Conservation (phyloP, 2,113 vertebrate genomes). For the Sisor rabdophorus region DNA sequence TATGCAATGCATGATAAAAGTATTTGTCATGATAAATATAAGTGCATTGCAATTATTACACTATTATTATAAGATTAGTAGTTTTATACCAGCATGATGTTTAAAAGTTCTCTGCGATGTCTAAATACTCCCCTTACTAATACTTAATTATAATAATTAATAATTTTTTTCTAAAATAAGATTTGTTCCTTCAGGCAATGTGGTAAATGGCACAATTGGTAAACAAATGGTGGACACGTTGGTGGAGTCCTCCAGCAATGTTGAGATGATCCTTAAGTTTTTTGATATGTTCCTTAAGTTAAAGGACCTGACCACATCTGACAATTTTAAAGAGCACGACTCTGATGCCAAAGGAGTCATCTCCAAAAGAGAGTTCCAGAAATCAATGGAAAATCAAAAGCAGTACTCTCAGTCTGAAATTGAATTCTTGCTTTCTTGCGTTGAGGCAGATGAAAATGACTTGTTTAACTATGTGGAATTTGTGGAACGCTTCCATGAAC, state of each 20-base stretch:
- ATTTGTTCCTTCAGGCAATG: conserved; percentile 76
- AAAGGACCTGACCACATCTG: conserved; percentile 93
- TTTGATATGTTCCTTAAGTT: conserved; percentile 99
- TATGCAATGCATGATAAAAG: background rate
- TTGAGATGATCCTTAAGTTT: conserved; percentile 99
- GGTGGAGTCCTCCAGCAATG: conserved; percentile 94
- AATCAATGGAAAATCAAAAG: conserved; percentile 98
- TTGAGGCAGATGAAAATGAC: conserved; percentile 93
- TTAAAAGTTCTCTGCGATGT: too few species aligned
- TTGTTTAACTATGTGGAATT: conserved; percentile 96
- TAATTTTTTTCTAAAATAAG: conserved; percentile 6
- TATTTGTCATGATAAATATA: background rate
- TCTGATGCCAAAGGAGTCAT: conserved; percentile 90
- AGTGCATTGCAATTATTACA: background rate
- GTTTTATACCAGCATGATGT: background rate
- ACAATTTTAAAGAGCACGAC: conserved; percentile 91
- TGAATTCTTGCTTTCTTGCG: conserved; percentile 91
- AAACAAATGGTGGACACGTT: conserved; percentile 99
- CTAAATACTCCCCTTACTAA: too few species aligned
- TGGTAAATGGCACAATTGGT: conserved; percentile 96
- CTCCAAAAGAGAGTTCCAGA: conserved; percentile 97
- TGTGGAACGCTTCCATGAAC: conserved; percentile 92
- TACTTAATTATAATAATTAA: too few species aligned
- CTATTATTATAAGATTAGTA: background rate
- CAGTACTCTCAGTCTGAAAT: conserved; percentile 94